Percentiles rank a stretch among this genome's conserved stretches.
phyloP scores from a whole-genome alignment of 2,113 vertebrate genomes.

The Spea bombifrons region DNA sequence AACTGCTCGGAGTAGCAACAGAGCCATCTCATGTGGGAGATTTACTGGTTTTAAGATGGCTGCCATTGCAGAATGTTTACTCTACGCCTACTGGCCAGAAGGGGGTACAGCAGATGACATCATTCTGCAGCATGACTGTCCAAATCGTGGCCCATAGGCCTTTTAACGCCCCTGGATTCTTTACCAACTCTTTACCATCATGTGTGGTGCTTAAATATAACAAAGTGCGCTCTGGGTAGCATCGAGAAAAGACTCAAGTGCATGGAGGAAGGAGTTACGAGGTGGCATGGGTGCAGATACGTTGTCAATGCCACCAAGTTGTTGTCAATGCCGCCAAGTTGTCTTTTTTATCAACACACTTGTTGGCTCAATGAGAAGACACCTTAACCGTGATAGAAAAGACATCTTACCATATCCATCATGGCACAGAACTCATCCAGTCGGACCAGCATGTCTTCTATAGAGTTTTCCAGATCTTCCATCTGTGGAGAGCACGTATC shows the following conservation, averaged over 20 bases:
- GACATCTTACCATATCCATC: constrained; percentile 50
- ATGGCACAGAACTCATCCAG: constrained; percentile 57
- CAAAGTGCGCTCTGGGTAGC: too few species aligned
- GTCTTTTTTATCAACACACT: too few species aligned
- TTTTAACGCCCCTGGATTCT: too few species aligned
- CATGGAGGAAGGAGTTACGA: too few species aligned
- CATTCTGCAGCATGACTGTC: neutral
- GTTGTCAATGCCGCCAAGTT: too few species aligned
- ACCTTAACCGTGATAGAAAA: neutral
- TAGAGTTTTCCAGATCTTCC: constrained; percentile 49
- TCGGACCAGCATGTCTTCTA: constrained; percentile 51
- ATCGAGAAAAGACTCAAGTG: too few species aligned
- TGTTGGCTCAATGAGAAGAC: neutral
- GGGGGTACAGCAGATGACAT: neutral
- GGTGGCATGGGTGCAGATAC: too few species aligned
- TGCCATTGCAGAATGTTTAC: constrained; percentile 26
- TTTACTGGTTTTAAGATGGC: constrained; percentile 60
- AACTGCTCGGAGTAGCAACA: constrained; percentile 49
- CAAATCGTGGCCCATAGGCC: neutral
- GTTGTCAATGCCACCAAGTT: too few species aligned
- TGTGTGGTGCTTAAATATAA: too few species aligned
- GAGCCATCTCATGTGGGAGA: constrained; percentile 47
- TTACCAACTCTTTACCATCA: too few species aligned
- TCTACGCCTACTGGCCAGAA: constrained; percentile 1
- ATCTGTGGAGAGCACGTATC: constrained; percentile 48